phyloP scores from a whole-genome alignment of 37 sponge, comb jelly and placozoan species.

The Chondrilla cf. caribensis region DNA sequence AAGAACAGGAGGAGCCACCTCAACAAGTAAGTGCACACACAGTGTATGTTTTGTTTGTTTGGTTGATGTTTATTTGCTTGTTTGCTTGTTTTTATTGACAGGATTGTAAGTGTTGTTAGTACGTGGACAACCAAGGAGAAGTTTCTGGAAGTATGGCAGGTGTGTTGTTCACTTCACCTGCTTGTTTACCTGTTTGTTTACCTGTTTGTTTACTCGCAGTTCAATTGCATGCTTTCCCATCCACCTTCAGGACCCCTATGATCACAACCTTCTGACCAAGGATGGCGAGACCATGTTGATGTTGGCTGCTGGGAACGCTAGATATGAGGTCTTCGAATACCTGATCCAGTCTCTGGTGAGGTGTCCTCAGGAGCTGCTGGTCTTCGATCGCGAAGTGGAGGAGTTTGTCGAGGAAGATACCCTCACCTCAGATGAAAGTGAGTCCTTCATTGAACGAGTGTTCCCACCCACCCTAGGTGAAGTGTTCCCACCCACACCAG shows the following conservation, averaged over 20 bases:
- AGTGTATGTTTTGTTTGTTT: background rate
- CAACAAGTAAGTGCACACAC: background rate
- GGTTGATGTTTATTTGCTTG: too few species aligned
- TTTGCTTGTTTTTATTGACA: background rate
- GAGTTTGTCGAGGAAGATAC: background rate
- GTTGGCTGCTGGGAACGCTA: slow-evolving; percentile 55
- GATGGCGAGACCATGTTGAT: slow-evolving; percentile 54
- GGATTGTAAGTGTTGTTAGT: background rate
- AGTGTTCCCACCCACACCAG: too few species aligned
- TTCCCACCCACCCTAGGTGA: too few species aligned
- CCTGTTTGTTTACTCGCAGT: background rate
- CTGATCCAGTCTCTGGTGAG: slow-evolving; percentile 30
- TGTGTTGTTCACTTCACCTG: too few species aligned
- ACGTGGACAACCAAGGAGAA: background rate
- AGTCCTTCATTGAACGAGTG: too few species aligned
- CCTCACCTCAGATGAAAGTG: background rate
- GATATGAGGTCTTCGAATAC: slow-evolving; percentile 47
- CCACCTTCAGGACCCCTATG: slow-evolving; percentile 46
- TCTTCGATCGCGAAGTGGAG: background rate
- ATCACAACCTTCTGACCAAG: slow-evolving; percentile 51
- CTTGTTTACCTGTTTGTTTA: background rate
- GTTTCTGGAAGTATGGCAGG: slow-evolving; percentile 17
- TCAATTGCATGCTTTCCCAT: background rate
- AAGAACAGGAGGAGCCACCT: slow-evolving; percentile 19
- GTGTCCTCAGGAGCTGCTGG: background rate